Conservation (phyloP, 2,797 vertebrate genomes). For the Cuniculus paca region DNA sequence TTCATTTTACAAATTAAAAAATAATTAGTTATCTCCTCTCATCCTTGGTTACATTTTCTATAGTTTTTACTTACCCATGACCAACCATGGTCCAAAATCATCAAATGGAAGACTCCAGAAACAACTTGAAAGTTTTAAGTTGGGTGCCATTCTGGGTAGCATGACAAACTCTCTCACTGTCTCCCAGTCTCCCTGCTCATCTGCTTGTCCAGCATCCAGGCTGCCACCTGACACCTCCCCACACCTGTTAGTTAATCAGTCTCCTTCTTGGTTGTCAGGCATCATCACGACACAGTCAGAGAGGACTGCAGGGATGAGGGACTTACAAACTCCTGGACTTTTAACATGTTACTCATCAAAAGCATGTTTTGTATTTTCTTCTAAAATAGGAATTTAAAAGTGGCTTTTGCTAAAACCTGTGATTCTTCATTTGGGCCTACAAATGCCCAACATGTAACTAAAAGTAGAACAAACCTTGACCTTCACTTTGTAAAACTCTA, state of each 20-base stretch:
- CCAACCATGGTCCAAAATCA: background rate
- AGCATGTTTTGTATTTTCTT: background rate
- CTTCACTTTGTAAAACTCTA: background rate
- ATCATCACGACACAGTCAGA: background rate
- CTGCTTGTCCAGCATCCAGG: background rate
- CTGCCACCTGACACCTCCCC: background rate
- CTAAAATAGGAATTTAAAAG: background rate
- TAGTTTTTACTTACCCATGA: background rate
- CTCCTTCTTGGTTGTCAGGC: background rate
- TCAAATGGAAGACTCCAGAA: background rate
- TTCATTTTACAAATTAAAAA: background rate
- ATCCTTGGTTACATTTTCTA: background rate
- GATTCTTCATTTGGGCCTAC: background rate
- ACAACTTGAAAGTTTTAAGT: background rate
- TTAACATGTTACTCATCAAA: background rate
- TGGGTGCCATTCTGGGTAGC: background rate
- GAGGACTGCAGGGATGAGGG: no score
- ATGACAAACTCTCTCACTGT: background rate
- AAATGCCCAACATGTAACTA: background rate
- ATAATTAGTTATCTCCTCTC: no score
- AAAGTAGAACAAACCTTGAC: background rate
- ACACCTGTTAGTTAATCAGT: background rate
- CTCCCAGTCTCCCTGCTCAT: background rate
- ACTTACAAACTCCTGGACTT: background rate
- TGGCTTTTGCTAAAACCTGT: background rate